Evolutionary conservation across 2,113 vertebrate species (phyloP).

Genomic region (Ptychochromis oligacanthus): DNA sequence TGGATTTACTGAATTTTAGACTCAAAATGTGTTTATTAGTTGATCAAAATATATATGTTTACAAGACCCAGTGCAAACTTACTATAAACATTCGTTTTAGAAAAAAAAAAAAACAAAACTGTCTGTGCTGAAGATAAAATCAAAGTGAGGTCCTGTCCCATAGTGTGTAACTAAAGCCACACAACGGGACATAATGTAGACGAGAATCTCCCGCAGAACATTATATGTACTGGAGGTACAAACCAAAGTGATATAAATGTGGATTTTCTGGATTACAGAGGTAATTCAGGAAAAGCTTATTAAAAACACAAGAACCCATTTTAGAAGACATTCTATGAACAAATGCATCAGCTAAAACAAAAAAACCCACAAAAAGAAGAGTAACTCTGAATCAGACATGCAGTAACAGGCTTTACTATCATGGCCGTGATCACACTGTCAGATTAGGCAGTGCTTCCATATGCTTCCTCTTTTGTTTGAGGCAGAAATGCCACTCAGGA

Average conservation of each 20-base stretch:
- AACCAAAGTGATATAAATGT: not conserved
- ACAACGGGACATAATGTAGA: not conserved
- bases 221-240: too few species aligned
- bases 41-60: too few species aligned
- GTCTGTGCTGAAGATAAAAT: too few species aligned
- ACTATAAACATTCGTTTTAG: not conserved
- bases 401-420: constrained; percentile 15
- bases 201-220: too few species aligned
- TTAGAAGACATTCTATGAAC: not conserved
- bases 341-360: not conserved
- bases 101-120: too few species aligned
- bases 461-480: constrained; percentile 39
- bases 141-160: not conserved
- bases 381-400: not conserved
- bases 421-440: constrained; percentile 1
- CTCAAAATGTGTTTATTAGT: not conserved
- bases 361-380: not conserved
- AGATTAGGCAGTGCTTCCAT: constrained; percentile 11
- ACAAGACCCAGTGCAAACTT: not conserved
- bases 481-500: constrained; percentile 11
- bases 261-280: not conserved
- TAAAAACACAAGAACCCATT: not conserved
- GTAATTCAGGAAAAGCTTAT: not conserved
- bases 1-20: not conserved
- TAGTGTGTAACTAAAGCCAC: too few species aligned